phyloP scores from a whole-genome alignment of 2,797 vertebrate genomes.

The Diplodus sargus region DNA sequence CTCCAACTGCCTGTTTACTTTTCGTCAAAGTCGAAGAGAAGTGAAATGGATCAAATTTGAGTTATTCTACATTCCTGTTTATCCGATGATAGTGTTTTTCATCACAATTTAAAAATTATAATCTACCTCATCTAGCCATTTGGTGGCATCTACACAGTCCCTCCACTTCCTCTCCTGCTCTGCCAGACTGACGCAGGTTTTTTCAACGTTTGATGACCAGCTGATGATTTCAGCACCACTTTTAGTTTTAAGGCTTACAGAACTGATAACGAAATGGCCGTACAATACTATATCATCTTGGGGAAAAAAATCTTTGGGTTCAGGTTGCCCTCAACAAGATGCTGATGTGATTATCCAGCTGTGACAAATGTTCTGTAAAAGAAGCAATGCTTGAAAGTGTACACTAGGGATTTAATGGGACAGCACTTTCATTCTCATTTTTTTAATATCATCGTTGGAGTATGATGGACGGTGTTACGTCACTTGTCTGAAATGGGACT shows the following conservation, averaged over 20 bases:
- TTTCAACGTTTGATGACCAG: constrained; percentile 15
- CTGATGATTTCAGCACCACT: constrained; percentile 17
- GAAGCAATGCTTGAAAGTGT: constrained; percentile 26
- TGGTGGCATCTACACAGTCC: constrained; percentile 51
- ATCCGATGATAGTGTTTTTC: constrained; percentile 23
- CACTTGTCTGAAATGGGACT: constrained; percentile 26
- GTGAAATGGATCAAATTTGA: constrained; percentile 30
- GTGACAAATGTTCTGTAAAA: constrained; percentile 5
- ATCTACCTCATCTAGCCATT: constrained; percentile 85
- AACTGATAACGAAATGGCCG: constrained; percentile 36
- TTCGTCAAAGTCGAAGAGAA: constrained; percentile 18
- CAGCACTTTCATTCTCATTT: constrained; percentile 14
- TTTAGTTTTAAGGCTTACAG: constrained; percentile 13
- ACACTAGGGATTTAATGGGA: neutral
- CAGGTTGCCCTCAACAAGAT: constrained; percentile 14
- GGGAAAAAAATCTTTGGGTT: neutral
- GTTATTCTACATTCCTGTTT: constrained; percentile 57
- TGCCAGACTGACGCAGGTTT: constrained; percentile 15
- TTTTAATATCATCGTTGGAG: constrained; percentile 13
- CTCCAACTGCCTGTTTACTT: neutral
- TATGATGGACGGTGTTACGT: constrained; percentile 12
- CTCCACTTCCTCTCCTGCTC: constrained; percentile 23
- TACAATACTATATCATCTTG: constrained; percentile 6
- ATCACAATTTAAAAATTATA: constrained; percentile 21
- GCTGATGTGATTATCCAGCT: constrained; percentile 1